Percentiles rank a stretch among this genome's conserved stretches.
Evolutionary conservation across 2,888 invertebrate genomes (phyloP).

Genomic region (Plemyria rubiginata): DNA sequence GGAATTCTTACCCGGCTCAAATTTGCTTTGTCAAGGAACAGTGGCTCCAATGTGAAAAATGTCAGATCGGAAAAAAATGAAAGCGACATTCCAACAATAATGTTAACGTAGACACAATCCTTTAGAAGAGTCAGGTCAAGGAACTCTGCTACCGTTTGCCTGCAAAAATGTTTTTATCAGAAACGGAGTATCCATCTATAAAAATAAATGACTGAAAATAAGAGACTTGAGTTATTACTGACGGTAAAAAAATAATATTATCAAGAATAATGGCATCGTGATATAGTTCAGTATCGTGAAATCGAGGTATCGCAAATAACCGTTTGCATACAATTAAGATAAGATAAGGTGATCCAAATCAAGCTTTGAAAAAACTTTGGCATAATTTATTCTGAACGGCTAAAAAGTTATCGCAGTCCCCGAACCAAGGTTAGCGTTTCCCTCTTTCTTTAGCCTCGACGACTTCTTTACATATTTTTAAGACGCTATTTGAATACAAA

Average conservation of each 20-base stretch:
- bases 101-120: conserved; percentile 87
- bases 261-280: not conserved
- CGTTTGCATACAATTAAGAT: conserved; percentile 16
- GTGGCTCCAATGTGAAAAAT: conserved; percentile 88
- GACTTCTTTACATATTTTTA: conserved; percentile 34
- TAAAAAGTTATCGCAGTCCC: conserved; percentile 17
- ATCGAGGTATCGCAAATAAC: not conserved
- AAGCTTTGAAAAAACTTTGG: not conserved
- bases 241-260: no score
- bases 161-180: conserved; percentile 39
- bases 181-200: not conserved
- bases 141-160: conserved; percentile 85
- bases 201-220: no score
- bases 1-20: conserved; percentile 79
- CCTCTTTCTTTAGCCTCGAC: conserved; percentile 21
- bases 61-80: conserved; percentile 88
- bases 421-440: conserved; percentile 21
- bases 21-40: conserved; percentile 84
- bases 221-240: no score
- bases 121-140: conserved; percentile 87
- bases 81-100: conserved; percentile 88
- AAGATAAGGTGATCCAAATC: not conserved
- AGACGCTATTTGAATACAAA: conserved; percentile 36
- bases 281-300: not conserved
- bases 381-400: conserved; percentile 24